Percentiles rank a stretch among this genome's conserved stretches.
These are phyloP conservation scores for Julus scandinavius DNA, from an alignment of 2,888 invertebrate genomes.

Conservation along the genomic window DNA sequence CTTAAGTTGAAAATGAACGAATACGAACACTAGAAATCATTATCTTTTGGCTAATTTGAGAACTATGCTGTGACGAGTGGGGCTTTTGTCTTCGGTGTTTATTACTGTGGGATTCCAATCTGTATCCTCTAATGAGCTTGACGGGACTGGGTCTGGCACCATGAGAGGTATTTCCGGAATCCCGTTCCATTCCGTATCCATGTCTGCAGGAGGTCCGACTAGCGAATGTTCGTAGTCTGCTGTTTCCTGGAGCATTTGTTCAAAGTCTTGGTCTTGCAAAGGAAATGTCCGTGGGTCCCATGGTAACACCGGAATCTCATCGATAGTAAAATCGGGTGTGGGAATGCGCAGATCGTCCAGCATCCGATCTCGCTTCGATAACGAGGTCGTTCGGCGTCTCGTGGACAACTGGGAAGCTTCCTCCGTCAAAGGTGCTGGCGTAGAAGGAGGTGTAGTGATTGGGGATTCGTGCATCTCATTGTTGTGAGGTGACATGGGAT, in stretches of 20 bases:
- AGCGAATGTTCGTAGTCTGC: slow-evolving; percentile 16
- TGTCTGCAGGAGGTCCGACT: background rate
- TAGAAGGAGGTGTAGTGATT: slow-evolving; percentile 57
- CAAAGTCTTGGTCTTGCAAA: slow-evolving; percentile 75
- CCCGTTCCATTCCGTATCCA: slow-evolving; percentile 49
- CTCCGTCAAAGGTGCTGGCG: slow-evolving; percentile 52
- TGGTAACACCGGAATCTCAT: slow-evolving; percentile 73
- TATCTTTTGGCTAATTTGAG: slow-evolving; percentile 60
- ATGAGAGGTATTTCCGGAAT: slow-evolving; percentile 66
- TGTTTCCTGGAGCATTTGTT: slow-evolving; percentile 73
- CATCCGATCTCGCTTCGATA: slow-evolving; percentile 56
- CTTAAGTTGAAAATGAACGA: background rate
- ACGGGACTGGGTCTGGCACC: slow-evolving; percentile 68
- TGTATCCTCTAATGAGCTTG: slow-evolving; percentile 76
- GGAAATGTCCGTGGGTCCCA: slow-evolving; percentile 82
- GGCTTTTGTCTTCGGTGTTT: slow-evolving; percentile 51
- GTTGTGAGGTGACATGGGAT: slow-evolving; percentile 59
- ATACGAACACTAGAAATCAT: slow-evolving; percentile 48
- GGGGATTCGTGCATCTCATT: slow-evolving; percentile 57
- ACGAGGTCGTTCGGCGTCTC: slow-evolving; percentile 59
- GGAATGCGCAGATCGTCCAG: slow-evolving; percentile 55
- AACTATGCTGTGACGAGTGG: slow-evolving; percentile 56
- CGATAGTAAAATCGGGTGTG: slow-evolving; percentile 70
- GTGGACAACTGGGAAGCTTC: slow-evolving; percentile 40
- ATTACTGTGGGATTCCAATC: slow-evolving; percentile 73